Evolutionary conservation across 2,888 invertebrate genomes (phyloP), one percentile per base, ranked within the genome.

Genomic region (Drosophila diplacantha): DNA sequence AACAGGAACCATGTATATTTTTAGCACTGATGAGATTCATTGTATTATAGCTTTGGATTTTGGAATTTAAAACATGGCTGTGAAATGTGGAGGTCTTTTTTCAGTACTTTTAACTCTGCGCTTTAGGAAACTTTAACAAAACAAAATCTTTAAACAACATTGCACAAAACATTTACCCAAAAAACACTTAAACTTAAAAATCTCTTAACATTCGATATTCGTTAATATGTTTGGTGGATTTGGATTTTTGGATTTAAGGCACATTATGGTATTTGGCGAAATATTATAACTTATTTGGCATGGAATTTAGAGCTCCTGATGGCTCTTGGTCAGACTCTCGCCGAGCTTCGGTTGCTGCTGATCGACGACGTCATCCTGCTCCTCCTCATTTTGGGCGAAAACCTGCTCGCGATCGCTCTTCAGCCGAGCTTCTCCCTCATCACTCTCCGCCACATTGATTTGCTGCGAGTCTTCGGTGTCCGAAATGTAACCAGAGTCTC

Each of bases 401-500:
- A 73, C 53, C 54, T 83, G 78, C 58, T 87, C 85, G 0, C 86
- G 84, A 72, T 87, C 87, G 55, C 87, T 87, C 51, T 87, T 87
- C 5, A 83, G 66, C 11, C 87, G 84, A 0, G 75, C 75, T 12
- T 73, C 74, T 5, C 72, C 71, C 11, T 66, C 62, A 12, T 71
- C 63, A 18, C 53, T 65, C 4, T 54, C 47, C 2, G 41, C 47
- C 14, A 54, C 63, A 7, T 24, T 47, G 3, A 73, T 69, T 57
- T 85, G 84, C 47, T 69, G 74, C 0, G 97, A 97, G 84, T 96
- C 93, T 86, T 99, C 98, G 0, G 98, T 99, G 86, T 99, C 98
- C 72, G 97, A 97, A 61, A 98, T 91, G 86, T 99, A 98, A 14
- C 98, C 96, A 2, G 90, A 89, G 75, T 99, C 96, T 0, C 97